Evolutionary conservation across 2,797 vertebrate genomes (phyloP).

Genomic region (Phrynocephalus guinanensis): DNA sequence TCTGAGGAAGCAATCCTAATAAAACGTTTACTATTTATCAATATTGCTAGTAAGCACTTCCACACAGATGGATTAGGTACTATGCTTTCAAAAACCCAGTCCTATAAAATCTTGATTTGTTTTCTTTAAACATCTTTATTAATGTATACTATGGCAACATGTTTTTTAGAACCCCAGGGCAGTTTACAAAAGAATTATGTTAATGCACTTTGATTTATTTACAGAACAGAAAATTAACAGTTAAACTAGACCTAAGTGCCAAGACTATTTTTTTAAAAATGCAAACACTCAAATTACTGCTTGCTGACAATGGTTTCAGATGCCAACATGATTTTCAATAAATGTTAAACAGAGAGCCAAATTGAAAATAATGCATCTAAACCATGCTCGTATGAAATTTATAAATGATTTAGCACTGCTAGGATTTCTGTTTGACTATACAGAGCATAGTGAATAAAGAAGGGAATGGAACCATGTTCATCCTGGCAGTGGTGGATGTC

Average conservation of each 20-base stretch:
- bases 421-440: not conserved
- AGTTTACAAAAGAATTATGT: constrained; percentile 5
- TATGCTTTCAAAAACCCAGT: not conserved
- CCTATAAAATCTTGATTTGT: not conserved
- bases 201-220: not conserved
- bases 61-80: not conserved
- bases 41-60: not conserved
- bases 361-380: constrained; percentile 14
- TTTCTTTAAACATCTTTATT: not conserved
- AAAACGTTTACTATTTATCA: not conserved
- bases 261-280: constrained; percentile 1
- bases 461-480: not conserved
- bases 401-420: not conserved
- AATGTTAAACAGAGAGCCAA: not conserved
- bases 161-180: not conserved
- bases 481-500: not conserved
- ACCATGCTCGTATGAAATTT: not conserved
- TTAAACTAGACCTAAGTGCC: not conserved
- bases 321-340: constrained; percentile 5
- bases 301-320: not conserved
- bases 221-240: not conserved
- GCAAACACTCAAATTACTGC: not conserved
- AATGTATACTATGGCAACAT: not conserved
- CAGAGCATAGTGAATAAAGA: not conserved
- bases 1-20: not conserved